A percentile compares a stretch with the other conserved stretches of the same genome.
Evolutionary conservation across 2,113 vertebrate genomes (phyloP).

Genomic region (Eclectus roratus): DNA sequence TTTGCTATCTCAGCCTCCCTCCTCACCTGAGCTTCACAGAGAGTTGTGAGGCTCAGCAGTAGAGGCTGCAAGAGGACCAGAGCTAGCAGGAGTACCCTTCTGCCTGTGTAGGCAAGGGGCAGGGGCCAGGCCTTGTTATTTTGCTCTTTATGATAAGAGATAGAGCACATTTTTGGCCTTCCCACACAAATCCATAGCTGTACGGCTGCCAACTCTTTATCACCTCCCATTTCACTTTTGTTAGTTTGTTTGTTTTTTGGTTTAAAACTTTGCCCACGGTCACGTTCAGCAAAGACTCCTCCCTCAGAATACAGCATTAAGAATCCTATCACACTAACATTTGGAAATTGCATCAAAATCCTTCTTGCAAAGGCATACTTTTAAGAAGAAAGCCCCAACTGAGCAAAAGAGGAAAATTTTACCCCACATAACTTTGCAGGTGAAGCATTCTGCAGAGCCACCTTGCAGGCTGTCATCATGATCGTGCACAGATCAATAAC

Average conservation of each 20-base stretch:
- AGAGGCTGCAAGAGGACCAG: neutral
- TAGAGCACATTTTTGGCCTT: neutral
- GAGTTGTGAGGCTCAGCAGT: neutral
- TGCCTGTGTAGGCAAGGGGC: neutral
- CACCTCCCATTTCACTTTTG: neutral
- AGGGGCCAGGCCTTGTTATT: neutral
- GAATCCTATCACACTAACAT: neutral
- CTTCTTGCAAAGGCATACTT: fast-evolving
- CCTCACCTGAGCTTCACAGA: neutral
- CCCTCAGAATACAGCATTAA: neutral
- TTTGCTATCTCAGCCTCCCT: neutral
- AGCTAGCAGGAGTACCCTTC: neutral
- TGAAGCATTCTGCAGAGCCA: neutral
- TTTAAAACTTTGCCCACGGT: neutral
- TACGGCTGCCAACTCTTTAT: neutral
- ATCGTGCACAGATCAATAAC: neutral
- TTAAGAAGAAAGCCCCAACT: neutral
- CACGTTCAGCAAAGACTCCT: neutral
- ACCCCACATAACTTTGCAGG: neutral
- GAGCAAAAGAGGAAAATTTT: neutral
- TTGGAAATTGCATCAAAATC: neutral
- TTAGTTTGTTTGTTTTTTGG: neutral
- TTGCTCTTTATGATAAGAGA: fast-evolving
- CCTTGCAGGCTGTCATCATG: neutral
- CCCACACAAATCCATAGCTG: slow-evolving; percentile 1